A percentile compares a stretch with the other conserved stretches of the same genome.
Conservation (phyloP, 2,888 invertebrate genomes). For the Phaedon cochleariae region DNA sequence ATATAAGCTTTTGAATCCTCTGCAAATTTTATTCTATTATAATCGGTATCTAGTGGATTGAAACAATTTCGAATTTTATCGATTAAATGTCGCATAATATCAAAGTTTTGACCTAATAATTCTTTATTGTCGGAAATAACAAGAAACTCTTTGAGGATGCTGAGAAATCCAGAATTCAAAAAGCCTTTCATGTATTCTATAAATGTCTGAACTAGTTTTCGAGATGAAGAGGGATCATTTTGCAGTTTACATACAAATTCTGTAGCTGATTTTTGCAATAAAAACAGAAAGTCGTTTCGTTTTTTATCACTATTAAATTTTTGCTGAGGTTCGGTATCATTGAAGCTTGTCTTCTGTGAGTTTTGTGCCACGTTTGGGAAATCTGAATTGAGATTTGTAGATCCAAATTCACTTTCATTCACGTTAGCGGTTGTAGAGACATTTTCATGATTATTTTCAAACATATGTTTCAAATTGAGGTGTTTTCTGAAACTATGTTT, state of each 20-base stretch:
- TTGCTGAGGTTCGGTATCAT: neutral
- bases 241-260: neutral
- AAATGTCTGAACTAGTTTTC: neutral
- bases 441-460: neutral
- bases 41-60: constrained; percentile 19
- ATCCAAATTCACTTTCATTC: neutral
- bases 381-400: neutral
- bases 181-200: constrained; percentile 6
- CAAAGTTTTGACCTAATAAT: no score
- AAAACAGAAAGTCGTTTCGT: neutral
- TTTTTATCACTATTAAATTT: neutral
- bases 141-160: constrained; percentile 1
- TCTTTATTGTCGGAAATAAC: no score
- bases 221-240: neutral
- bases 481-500: constrained; percentile 1
- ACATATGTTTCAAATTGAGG: neutral
- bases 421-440: neutral
- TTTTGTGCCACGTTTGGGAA: neutral
- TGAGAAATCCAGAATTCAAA: constrained; percentile 4
- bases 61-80: constrained; percentile 18
- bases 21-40: constrained; percentile 27
- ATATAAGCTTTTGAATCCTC: constrained; percentile 7
- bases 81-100: neutral
- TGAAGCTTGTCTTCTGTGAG: neutral
- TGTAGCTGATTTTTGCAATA: neutral